Base-by-base conservation (phyloP, 2,113 vertebrate species). In the Epinephelus cyanopodus region DNA sequence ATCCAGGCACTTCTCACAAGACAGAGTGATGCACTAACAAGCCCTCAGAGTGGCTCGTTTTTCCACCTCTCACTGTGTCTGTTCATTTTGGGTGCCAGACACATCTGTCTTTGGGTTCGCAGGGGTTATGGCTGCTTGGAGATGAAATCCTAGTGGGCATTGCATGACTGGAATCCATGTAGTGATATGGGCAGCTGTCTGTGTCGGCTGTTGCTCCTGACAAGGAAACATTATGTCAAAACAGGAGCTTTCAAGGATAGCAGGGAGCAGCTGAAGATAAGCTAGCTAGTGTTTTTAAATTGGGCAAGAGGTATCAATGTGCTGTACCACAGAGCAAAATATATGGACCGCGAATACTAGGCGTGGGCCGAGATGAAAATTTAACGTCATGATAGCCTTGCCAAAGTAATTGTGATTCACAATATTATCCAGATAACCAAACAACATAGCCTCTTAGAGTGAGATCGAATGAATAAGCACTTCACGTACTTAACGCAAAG, bases 11-110 rank as follows among this genome's bases (percentile, higher is more conserved):
- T 79, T 79, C 70, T 61, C 80, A 64, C 52, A 37, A 61, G 79
- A 81, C 66, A 27, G 69, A 87, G 79, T 2, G 75, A 85, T 76
- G 79, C 58, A 17, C 86, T 88, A 90, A 91, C 91, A 87, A 85
- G 85, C 83, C 76, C 87, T 89, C 72, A 0, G 77, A 85, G 90
- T 18, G 75, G 37, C 79, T 72, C 66, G 14, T 71, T 88, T 86
- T 64, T 73, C 75, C 82, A 81, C 74, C 80, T 71, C 87, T 61
- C 0, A 47, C 83, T 74, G 65, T 71, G 80, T 70, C 56, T 63
- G 73, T 76, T 85, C 79, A 75, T 75, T 81, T 21, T 12, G 72
- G 69, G 70, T 87, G 89, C 76, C 79, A 92, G 83, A 81, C 89
- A 9, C 83, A 90, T 86, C 83, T 27, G 75, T 89, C 84, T 83